Evolutionary conservation across 1,140 invertebrate species (phyloP).

Genomic region (Lerema accius): DNA sequence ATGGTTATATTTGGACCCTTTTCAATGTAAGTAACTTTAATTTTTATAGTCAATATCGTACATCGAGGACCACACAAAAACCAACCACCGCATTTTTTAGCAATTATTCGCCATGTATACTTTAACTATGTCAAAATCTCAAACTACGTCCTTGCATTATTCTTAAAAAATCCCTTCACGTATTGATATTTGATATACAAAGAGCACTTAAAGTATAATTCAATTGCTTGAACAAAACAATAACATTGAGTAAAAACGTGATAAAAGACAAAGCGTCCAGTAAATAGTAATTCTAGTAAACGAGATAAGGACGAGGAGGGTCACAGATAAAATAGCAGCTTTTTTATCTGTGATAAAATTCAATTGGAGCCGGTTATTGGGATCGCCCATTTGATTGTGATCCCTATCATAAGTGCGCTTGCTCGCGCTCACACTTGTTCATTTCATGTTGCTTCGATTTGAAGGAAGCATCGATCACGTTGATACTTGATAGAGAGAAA

Average conservation of each 20-base stretch:
- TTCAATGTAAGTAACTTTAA: too few relatives aligned
- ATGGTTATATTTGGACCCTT: too few relatives aligned
- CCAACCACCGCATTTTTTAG: too few relatives aligned
- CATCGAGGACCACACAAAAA: too few relatives aligned
- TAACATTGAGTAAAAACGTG: conserved; percentile 7
- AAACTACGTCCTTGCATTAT: too few relatives aligned
- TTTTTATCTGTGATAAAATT: conserved; percentile 35
- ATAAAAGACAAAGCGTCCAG: conserved; percentile 23
- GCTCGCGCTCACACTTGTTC: conserved; percentile 4
- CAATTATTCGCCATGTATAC: too few relatives aligned
- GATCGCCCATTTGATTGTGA: conserved; percentile 17
- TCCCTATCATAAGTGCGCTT: conserved; percentile 3
- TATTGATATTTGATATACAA: not conserved
- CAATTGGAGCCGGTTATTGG: conserved; percentile 28
- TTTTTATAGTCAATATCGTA: too few relatives aligned
- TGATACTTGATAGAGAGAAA: too few relatives aligned
- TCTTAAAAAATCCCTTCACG: too few relatives aligned
- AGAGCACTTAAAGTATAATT: not conserved
- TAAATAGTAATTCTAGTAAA: conserved; percentile 24
- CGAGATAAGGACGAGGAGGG: conserved; percentile 25
- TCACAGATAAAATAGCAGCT: conserved; percentile 32
- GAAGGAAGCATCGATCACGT: too few relatives aligned
- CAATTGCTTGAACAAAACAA: conserved; percentile 4
- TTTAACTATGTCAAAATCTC: too few relatives aligned
- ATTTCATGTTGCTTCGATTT: not conserved